Evolutionary conservation across 1,140 invertebrate species (phyloP).

Genomic region (Drosophila lowei): DNA sequence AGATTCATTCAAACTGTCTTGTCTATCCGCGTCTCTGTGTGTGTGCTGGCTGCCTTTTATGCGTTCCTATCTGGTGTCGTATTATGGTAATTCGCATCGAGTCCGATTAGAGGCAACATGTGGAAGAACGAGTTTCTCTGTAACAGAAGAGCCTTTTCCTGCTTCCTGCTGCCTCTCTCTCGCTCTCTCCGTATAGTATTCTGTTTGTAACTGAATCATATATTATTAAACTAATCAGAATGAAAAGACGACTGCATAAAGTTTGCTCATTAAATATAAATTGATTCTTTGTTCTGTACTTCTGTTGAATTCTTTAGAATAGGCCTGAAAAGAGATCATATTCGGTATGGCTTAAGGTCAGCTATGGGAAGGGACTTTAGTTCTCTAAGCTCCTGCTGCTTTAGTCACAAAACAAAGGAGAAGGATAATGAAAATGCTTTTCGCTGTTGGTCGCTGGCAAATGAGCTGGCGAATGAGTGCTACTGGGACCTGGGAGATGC

Average conservation of each 20-base stretch:
- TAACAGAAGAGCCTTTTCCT: constrained; percentile 8
- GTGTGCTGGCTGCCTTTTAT: constrained; percentile 14
- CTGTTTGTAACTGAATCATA: background rate
- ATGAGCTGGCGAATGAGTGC: constrained; percentile 1
- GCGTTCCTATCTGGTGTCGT: constrained; percentile 54
- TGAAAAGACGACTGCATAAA: no score
- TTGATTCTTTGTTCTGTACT: no score
- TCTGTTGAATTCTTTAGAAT: no score
- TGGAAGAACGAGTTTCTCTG: constrained; percentile 45
- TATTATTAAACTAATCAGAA: no score
- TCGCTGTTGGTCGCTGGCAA: background rate
- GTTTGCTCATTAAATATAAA: no score
- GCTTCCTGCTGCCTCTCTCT: background rate
- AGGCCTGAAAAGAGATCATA: no score
- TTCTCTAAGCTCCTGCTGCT: no score
- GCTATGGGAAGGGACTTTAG: no score
- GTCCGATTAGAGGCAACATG: constrained; percentile 75
- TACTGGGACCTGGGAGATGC: background rate
- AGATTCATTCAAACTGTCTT: constrained; percentile 50
- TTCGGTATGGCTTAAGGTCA: no score
- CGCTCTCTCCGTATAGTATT: background rate
- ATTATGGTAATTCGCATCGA: constrained; percentile 80
- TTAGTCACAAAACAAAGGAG: no score
- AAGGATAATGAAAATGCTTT: no score
- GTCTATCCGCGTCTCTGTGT: constrained; percentile 4